Base-by-base conservation (phyloP, 2,113 vertebrate species). In the Elanoides forficatus region DNA sequence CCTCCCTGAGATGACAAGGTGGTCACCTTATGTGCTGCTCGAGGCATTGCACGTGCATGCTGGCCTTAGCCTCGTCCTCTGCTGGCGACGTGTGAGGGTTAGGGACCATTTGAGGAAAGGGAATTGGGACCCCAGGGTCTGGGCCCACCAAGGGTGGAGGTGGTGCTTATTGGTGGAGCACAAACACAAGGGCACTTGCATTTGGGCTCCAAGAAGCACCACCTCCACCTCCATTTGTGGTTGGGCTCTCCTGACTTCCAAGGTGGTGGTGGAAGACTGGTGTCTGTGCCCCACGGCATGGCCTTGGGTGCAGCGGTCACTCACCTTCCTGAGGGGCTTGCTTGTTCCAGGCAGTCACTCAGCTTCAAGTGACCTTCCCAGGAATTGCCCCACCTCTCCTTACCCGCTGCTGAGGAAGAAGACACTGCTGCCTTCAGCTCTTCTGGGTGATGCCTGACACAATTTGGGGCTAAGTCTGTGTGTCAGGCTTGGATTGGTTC, bases 111-210 rank as follows among this genome's bases (percentile, higher is more conserved):
- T 73, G 30, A 52, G 55, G 40, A 52, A 70, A 17, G 32, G n/a
- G 40, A 78, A 52, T 68, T 76, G 29, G 81, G 79, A 45, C 48
- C 10, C 16, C 4, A 5, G 32, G 16, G 9, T 76, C 42, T 81
- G 82, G 47, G 34, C 11, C 11, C 5, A 12, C 47, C 43, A 2
- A 10, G 22, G 32, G 36, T 65, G 50, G 45, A 79, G 34, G 52
- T 84, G 56, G 11, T 10, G 6, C 52, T 71, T 70, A 60, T n/a
- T 21, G 40, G 47, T 73, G 70, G 56, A 74, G 63, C 62, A 40
- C 8, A 47, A 2, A 10, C 10, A 4, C 27, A 21, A 36, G 16
- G 11, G 25, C 13, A 11, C 15, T 36, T 32, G 53, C 0, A 0
- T 13, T 63, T 47, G 42, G 27, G 43, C n/a, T 73, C 25, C 40